Evolutionary conservation across 2,113 vertebrate genomes (phyloP).

Genomic region (Psophia crepitans): DNA sequence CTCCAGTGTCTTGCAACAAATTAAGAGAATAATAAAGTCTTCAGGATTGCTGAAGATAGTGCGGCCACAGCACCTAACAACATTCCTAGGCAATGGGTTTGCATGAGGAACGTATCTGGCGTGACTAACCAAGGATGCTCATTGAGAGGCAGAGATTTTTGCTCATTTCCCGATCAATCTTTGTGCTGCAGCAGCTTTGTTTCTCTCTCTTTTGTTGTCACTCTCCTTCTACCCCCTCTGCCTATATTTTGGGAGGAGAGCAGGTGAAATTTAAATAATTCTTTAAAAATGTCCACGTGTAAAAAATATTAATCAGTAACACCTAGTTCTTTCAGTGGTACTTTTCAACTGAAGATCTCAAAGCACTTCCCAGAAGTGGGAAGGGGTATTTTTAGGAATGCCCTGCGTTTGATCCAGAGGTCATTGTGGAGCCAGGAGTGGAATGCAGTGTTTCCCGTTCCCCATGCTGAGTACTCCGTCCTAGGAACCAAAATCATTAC

Average conservation of each 20-base stretch:
- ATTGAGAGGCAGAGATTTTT: neutral
- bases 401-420: neutral
- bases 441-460: neutral
- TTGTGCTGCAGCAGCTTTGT: neutral
- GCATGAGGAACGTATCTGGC: neutral
- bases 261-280: neutral
- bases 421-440: neutral
- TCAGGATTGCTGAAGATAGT: neutral
- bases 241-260: neutral
- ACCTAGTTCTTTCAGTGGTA: neutral
- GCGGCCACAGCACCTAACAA: neutral
- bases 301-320: neutral
- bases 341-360: neutral
- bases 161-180: neutral
- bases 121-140: fast-evolving
- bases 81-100: neutral
- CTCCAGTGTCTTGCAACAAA: neutral
- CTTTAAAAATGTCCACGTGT: neutral
- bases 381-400: neutral
- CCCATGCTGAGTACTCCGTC: neutral
- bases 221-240: neutral
- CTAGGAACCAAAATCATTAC: neutral
- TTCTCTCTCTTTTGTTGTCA: neutral
- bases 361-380: neutral
- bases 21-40: neutral